A percentile compares a stretch with the other conserved stretches of the same genome.
Evolutionary conservation across 30 jellyfish, hydroid and myxozoan genomes (phyloP).

Genomic region (Sanderia malayensis): DNA sequence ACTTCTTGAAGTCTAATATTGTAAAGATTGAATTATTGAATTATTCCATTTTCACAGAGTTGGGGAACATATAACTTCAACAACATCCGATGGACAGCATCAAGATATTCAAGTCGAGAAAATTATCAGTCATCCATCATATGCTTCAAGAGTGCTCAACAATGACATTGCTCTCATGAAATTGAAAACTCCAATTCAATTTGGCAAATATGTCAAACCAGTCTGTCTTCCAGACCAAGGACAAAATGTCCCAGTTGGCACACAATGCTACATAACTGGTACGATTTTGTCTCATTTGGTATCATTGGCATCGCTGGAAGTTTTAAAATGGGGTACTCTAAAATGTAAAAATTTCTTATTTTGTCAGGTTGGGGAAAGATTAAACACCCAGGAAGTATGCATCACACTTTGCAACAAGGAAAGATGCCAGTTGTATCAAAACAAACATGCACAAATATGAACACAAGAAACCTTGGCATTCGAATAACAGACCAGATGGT

Average conservation of each 20-base stretch:
- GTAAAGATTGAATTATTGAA: background rate
- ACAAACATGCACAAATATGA: constrained; percentile 43
- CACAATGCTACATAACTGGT: constrained; percentile 89
- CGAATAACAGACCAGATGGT: constrained; percentile 35
- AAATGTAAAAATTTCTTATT: no score
- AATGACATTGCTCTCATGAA: constrained; percentile 82
- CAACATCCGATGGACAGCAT: constrained; percentile 37
- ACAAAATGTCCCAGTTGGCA: constrained; percentile 72
- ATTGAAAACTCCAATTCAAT: constrained; percentile 59
- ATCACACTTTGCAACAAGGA: constrained; percentile 77
- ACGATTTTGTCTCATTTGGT: background rate
- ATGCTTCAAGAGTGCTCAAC: constrained; percentile 41
- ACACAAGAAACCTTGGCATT: constrained; percentile 50
- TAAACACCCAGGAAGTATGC: constrained; percentile 86
- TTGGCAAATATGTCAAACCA: constrained; percentile 55
- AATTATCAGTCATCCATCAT: constrained; percentile 54
- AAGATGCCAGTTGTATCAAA: constrained; percentile 71
- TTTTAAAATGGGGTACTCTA: background rate
- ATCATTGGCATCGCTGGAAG: no score
- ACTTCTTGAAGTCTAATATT: no score
- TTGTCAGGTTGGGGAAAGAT: background rate
- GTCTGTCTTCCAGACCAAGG: constrained; percentile 82
- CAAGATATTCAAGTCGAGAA: constrained; percentile 56
- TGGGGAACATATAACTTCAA: constrained; percentile 36
- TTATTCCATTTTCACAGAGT: constrained; percentile 10